Evolutionary conservation across 2,888 invertebrate species (phyloP), one percentile per base, ranked within the genome.

Genomic region (Opisthograptis luteolata): DNA sequence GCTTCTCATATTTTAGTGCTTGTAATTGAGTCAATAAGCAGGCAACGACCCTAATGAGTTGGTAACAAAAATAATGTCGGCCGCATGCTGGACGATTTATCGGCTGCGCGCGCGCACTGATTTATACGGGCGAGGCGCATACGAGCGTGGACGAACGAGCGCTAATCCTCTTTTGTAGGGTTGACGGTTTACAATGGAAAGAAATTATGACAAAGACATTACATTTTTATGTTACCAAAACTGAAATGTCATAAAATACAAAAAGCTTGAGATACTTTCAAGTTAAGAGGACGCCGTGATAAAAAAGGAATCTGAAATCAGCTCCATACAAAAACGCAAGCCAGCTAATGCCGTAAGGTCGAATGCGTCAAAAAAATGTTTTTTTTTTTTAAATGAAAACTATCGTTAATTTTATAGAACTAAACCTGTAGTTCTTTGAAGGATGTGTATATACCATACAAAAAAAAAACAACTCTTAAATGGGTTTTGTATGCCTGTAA

Each of bases 21-120:
- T 66, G 70, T 81, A 84, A 85, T 83, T 84, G 87, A 88, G 85
- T 81, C 87, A 87, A 84, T 87, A 79, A 80, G 82, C 84, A 86
- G 88, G 71, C 89, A 88, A 89, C 85, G 89, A 89, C 90, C 89
- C 84, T 87, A 88, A 88, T 87, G 88, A 87, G 88, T 78, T 80
- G 81, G 83, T 79, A 87, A 88, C 87, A 87, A 87, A 88, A 89
- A 89, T 89, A 89, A 88, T 89, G 86, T 79, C 70, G 70, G 74
- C 79, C 84, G 84, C 87, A 87, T 87, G 85, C 78, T 70, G 70
- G 72, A 79, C 85, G 84, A 89, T 89, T 87, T 89, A 89, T 88
- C 76, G 84, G 24, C 66, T 79, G 87, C 84, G 87, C 84, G 77
- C 79, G 86, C 83, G 82, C 82, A 81, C 79, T 77, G 87, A 90